Conservation (phyloP, 2,888 invertebrate species). For the Cremastobaeus sp. region DNA sequence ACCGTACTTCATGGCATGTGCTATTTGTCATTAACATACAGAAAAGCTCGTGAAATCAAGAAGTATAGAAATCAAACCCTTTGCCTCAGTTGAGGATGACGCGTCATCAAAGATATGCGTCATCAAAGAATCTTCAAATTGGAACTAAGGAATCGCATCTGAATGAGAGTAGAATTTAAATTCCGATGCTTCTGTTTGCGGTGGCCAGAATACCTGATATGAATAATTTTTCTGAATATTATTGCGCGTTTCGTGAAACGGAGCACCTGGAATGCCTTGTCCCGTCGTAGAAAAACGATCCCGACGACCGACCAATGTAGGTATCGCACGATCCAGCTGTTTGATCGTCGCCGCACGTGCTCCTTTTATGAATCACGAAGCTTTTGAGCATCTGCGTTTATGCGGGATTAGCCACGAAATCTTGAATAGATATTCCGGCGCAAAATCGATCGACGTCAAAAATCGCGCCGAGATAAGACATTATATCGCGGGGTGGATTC, state of each 20-base stretch:
- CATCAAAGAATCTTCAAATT: too few relatives aligned
- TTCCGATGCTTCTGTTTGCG: conserved; percentile 28
- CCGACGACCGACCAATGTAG: conserved; percentile 38
- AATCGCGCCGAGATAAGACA: conserved; percentile 54
- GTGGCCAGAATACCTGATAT: conserved; percentile 42
- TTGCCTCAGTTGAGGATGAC: too few relatives aligned
- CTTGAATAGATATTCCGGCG: conserved; percentile 49
- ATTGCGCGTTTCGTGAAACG: conserved; percentile 50
- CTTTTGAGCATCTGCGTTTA: conserved; percentile 63
- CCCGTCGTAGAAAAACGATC: conserved; percentile 55
- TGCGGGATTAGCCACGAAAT: conserved; percentile 62
- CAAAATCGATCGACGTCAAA: conserved; percentile 58
- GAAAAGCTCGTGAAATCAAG: too few relatives aligned
- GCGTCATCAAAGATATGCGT: too few relatives aligned
- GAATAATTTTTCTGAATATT: conserved; percentile 56
- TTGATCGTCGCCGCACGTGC: conserved; percentile 75
- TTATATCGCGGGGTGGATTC: not conserved
- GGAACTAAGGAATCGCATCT: not conserved
- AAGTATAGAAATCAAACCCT: too few relatives aligned
- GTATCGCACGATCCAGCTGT: conserved; percentile 76
- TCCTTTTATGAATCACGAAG: conserved; percentile 60
- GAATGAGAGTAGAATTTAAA: not conserved
- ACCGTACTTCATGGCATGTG: too few relatives aligned
- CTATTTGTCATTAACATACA: too few relatives aligned
- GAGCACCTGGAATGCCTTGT: conserved; percentile 55